Conservation (phyloP, 2,113 vertebrate species). For the Galeopterus variegatus region DNA sequence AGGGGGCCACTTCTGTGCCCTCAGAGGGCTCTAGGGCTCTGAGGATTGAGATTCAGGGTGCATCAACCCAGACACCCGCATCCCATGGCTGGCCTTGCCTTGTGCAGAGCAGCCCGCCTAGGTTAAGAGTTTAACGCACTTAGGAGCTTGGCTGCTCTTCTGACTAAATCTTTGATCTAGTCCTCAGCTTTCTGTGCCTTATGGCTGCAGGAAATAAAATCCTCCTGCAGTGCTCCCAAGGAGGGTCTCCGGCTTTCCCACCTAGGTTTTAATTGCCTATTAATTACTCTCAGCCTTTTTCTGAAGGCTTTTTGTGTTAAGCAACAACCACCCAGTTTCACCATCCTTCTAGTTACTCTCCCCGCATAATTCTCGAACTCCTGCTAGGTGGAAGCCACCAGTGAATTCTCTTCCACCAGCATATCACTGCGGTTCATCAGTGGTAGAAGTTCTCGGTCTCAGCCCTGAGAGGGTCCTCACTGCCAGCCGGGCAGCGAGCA, state of each 20-base stretch:
- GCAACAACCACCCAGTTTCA: neutral
- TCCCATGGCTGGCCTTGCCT: too few species aligned
- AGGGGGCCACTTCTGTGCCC: neutral
- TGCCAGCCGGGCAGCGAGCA: rapidly evolving
- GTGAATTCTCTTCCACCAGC: neutral
- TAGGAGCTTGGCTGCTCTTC: rapidly evolving
- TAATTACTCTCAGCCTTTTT: neutral
- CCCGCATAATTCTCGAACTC: neutral
- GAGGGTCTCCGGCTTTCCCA: neutral
- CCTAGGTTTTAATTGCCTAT: neutral
- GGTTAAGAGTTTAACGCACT: neutral
- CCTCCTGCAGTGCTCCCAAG: neutral
- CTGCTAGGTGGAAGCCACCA: rapidly evolving
- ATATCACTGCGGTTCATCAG: rapidly evolving
- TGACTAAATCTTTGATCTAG: rapidly evolving
- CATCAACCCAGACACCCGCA: neutral
- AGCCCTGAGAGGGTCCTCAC: neutral
- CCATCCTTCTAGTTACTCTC: neutral
- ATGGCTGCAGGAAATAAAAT: rapidly evolving
- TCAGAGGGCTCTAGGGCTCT: neutral
- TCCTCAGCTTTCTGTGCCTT: neutral
- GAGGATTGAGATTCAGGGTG: neutral
- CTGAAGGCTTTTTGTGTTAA: neutral
- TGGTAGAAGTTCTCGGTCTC: rapidly evolving
- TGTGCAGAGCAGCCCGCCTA: rapidly evolving